phyloP scores from a whole-genome alignment of 2,797 vertebrate genomes.

The Limnodromus scolopaceus region DNA sequence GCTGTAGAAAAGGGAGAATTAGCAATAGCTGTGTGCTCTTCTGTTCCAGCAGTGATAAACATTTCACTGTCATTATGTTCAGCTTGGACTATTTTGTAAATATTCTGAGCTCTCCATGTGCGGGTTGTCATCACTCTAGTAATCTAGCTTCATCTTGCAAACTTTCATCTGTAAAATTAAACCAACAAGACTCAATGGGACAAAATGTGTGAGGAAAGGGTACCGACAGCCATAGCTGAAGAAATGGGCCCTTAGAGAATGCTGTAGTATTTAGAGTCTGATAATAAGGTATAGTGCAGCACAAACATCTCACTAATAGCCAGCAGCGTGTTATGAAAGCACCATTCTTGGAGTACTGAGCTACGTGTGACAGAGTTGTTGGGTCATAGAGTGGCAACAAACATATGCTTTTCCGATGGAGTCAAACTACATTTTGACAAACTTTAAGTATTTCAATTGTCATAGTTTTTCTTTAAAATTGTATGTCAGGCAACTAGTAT shows the following conservation, averaged over 20 bases:
- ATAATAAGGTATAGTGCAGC: not conserved
- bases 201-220: not conserved
- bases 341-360: not conserved
- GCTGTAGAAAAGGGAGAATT: not conserved
- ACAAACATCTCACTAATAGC: not conserved
- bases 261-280: not conserved
- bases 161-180: constrained; percentile 20
- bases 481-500: not conserved
- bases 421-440: not conserved
- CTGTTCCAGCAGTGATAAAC: constrained; percentile 20
- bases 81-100: constrained; percentile 20
- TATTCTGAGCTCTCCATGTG: not conserved
- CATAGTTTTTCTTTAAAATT: not conserved
- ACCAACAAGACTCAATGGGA: not conserved
- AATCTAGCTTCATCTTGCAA: not conserved
- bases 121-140: not conserved
- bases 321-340: not conserved
- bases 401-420: not conserved
- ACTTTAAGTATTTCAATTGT: not conserved
- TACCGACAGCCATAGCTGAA: not conserved
- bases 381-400: not conserved
- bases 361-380: not conserved
- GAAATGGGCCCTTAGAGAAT: not conserved
- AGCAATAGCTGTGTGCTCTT: not conserved
- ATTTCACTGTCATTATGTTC: constrained; percentile 25